Percentiles rank a stretch among this genome's conserved stretches.
Evolutionary conservation across 2,113 vertebrate genomes (phyloP).

Genomic region (Planiliza haematocheilus): DNA sequence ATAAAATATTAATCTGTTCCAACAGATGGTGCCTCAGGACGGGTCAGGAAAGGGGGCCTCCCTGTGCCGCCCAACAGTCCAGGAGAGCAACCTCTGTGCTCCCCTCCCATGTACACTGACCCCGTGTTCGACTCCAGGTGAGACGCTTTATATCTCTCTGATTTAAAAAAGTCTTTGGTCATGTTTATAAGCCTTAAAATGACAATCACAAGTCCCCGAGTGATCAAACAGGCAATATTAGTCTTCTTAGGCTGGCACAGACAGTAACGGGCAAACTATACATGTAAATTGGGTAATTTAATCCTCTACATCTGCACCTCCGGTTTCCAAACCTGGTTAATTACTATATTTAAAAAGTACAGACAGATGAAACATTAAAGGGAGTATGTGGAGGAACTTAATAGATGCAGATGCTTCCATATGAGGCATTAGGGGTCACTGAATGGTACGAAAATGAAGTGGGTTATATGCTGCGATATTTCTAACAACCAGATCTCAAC

Average conservation of each 20-base stretch:
- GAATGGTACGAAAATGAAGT: not conserved
- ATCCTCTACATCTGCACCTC: not conserved
- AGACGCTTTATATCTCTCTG: constrained; percentile 30
- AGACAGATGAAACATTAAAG: not conserved
- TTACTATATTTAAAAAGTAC: not conserved
- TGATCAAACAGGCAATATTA: too few relatives aligned
- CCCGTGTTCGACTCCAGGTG: constrained; percentile 81
- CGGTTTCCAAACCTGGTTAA: not conserved
- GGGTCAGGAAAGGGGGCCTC: constrained; percentile 56
- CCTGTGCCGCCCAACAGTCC: constrained; percentile 55
- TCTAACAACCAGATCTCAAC: not conserved
- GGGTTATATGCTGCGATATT: not conserved
- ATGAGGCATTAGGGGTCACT: not conserved
- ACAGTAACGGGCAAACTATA: not conserved
- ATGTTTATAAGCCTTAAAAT: not conserved
- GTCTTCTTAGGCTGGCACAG: not conserved
- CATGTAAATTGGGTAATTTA: too few relatives aligned
- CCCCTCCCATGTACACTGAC: constrained; percentile 69
- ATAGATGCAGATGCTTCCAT: not conserved
- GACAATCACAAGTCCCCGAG: too few relatives aligned
- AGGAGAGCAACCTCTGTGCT: constrained; percentile 52
- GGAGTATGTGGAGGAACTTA: not conserved
- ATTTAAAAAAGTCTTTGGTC: too few relatives aligned
- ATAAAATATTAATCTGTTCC: constrained; percentile 50
- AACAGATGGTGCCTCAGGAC: constrained; percentile 64